These are phyloP conservation scores for Vanessa cardui DNA, from an alignment of 2,888 invertebrate genomes.

Conservation along the genomic window DNA sequence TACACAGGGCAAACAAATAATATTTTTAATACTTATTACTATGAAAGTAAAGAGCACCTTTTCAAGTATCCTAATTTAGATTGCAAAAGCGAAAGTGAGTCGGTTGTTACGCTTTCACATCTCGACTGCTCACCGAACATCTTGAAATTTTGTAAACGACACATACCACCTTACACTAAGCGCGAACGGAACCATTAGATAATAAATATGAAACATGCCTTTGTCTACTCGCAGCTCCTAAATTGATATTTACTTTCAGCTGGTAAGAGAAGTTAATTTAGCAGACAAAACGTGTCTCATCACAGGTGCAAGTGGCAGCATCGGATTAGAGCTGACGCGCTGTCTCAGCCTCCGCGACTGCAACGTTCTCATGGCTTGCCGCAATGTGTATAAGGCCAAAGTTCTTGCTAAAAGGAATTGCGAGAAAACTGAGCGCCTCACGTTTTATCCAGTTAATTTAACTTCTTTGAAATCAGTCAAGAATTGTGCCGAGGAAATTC, in stretches of 20 bases:
- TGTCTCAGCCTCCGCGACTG: conserved; percentile 92
- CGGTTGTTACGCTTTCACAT: no score
- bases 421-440: conserved; percentile 50
- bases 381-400: conserved; percentile 86
- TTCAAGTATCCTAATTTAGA: no score
- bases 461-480: conserved; percentile 68
- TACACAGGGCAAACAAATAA: no score
- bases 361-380: conserved; percentile 92
- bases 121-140: background rate
- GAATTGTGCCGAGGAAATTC: conserved; percentile 58
- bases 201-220: no score
- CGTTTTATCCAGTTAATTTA: conserved; percentile 62
- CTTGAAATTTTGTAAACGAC: no score
- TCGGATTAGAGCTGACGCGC: conserved; percentile 94
- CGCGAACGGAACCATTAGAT: no score
- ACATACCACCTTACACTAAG: no score
- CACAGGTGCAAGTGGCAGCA: conserved; percentile 97
- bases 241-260: conserved; percentile 61
- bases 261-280: conserved; percentile 91
- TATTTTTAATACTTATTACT: no score
- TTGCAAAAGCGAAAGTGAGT: no score
- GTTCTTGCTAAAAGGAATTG: conserved; percentile 52
- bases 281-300: conserved; percentile 91
- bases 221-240: no score
- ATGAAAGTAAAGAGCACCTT: background rate